phyloP scores from a whole-genome alignment of 2,888 invertebrate genomes.

The Drosophila percnosoma region DNA sequence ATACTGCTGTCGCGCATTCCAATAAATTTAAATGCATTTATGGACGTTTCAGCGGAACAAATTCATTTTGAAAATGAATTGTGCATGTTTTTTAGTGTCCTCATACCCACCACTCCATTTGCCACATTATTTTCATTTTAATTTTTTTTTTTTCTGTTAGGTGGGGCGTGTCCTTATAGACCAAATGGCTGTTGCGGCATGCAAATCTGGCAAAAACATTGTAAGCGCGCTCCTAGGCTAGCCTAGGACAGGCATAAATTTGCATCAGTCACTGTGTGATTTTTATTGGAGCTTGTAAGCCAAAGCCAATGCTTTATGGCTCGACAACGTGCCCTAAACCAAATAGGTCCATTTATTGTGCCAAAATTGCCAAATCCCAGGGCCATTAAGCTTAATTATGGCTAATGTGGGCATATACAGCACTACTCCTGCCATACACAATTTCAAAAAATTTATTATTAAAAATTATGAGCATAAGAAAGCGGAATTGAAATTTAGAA shows the following conservation, averaged over 20 bases:
- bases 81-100: constrained; percentile 56
- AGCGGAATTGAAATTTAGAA: neutral
- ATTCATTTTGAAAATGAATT: constrained; percentile 81
- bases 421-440: constrained; percentile 12
- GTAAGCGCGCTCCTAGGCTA: constrained; percentile 64
- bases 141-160: constrained; percentile 11
- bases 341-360: constrained; percentile 67
- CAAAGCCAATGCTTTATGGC: constrained; percentile 70
- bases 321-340: constrained; percentile 36
- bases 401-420: constrained; percentile 42
- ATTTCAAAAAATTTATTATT: neutral
- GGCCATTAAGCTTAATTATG: constrained; percentile 79
- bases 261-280: constrained; percentile 70
- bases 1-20: constrained; percentile 55
- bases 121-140: constrained; percentile 35
- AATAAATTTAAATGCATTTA: constrained; percentile 82
- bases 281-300: constrained; percentile 64
- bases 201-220: constrained; percentile 73
- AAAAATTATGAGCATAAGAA: constrained; percentile 3
- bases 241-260: constrained; percentile 66
- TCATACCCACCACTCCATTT: constrained; percentile 26
- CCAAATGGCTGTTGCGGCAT: constrained; percentile 55
- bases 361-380: constrained; percentile 74
- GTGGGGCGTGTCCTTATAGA: constrained; percentile 46
- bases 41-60: constrained; percentile 80